Conservation (phyloP, 2,113 vertebrate species). For the Callipepla californica region DNA sequence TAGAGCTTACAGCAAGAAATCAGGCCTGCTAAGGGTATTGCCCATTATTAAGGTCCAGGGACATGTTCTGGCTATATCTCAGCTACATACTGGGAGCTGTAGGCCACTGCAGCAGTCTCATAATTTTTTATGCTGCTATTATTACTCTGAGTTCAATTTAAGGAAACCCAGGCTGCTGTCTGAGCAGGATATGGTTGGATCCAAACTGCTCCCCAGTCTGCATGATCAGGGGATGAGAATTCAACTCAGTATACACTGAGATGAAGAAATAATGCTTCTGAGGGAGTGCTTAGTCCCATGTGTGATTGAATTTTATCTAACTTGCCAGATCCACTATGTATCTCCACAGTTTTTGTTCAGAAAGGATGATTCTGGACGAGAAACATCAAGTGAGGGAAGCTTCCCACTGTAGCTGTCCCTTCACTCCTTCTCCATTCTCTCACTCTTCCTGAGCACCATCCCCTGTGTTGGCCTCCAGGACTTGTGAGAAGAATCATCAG, state of each 20-base stretch:
- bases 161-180: conserved; percentile 24
- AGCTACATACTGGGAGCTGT: conserved; percentile 30
- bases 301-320: background rate
- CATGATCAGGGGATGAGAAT: background rate
- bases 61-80: conserved; percentile 21
- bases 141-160: conserved; percentile 49
- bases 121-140: conserved; percentile 23
- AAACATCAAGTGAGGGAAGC: background rate
- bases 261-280: background rate
- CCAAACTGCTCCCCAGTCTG: background rate
- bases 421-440: background rate
- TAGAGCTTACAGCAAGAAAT: conserved; percentile 39
- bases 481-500: background rate
- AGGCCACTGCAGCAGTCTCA: conserved; percentile 7
- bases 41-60: conserved; percentile 58
- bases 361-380: background rate
- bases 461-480: background rate
- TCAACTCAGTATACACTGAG: background rate
- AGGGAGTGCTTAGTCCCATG: background rate
- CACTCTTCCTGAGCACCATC: background rate
- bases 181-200: background rate
- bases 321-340: background rate
- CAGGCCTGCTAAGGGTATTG: conserved; percentile 10
- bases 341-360: fast-evolving
- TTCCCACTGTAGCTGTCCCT: background rate